A percentile compares a stretch with the other conserved stretches of the same genome.
Conservation (phyloP, 2,797 vertebrate genomes). For the Salarias fasciatus region DNA sequence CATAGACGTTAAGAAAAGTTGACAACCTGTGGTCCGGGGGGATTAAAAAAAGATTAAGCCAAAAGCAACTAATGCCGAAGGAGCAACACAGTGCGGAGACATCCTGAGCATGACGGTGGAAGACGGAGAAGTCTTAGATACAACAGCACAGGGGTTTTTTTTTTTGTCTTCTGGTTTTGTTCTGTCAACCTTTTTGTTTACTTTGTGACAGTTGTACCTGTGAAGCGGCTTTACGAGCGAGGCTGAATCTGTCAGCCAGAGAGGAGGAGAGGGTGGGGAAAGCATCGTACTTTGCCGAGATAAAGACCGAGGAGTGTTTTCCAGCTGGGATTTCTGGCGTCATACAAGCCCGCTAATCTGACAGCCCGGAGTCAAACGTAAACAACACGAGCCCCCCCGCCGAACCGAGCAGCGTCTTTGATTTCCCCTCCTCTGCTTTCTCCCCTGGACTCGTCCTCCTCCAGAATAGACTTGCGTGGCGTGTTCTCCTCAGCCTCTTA, state of each 20-base stretch:
- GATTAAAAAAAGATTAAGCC: too few relatives aligned
- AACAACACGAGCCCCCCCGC: constrained; percentile 2
- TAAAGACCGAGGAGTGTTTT: constrained; percentile 13
- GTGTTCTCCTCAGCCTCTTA: constrained; percentile 43
- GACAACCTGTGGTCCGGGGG: too few relatives aligned
- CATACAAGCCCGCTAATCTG: constrained; percentile 21
- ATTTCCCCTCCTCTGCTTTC: constrained; percentile 19
- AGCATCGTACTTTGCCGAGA: constrained; percentile 5
- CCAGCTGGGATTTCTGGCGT: constrained; percentile 17
- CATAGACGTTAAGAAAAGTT: too few relatives aligned
- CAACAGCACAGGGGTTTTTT: too few relatives aligned
- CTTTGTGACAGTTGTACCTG: too few relatives aligned
- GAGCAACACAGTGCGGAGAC: too few relatives aligned
- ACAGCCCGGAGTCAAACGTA: constrained; percentile 23
- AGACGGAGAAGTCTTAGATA: too few relatives aligned
- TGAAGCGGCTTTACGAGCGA: constrained; percentile 2
- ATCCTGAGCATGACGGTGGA: too few relatives aligned
- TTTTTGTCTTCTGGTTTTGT: too few relatives aligned
- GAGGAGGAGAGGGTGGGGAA: constrained; percentile 2
- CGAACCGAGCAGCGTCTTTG: neutral
- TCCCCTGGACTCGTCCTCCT: constrained; percentile 31
- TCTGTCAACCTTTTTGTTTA: too few relatives aligned
- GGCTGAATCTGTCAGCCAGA: neutral
- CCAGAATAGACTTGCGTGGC: constrained; percentile 33
- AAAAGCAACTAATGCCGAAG: too few relatives aligned